Conservation (phyloP, 2,888 invertebrate genomes). For the Hyles lineata region DNA sequence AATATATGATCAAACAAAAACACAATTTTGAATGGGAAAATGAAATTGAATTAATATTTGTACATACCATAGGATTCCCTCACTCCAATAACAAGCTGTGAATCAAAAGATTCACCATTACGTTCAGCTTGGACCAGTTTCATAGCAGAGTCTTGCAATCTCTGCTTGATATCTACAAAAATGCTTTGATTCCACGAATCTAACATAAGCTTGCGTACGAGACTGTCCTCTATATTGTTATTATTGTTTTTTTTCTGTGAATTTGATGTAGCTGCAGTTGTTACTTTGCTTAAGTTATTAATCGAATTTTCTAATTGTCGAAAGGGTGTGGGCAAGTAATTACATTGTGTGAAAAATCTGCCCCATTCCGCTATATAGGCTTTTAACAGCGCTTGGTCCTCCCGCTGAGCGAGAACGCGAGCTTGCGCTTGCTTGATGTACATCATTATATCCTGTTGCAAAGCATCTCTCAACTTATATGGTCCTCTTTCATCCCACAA, state of each 20-base stretch:
- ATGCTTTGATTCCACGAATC: constrained; percentile 99
- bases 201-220: constrained; percentile 97
- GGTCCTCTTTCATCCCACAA: constrained; percentile 99
- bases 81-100: constrained; percentile 98
- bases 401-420: constrained; percentile 94
- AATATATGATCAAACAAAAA: constrained; percentile 23
- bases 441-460: constrained; percentile 96
- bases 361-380: constrained; percentile 99
- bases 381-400: constrained; percentile 97
- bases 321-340: constrained; percentile 98
- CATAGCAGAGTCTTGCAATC: constrained; percentile 98
- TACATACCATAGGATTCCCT: constrained; percentile 96
- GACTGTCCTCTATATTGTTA: constrained; percentile 92
- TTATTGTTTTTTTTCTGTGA: constrained; percentile 81
- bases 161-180: constrained; percentile 96
- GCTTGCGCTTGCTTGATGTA: constrained; percentile 97
- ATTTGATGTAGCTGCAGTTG: constrained; percentile 70
- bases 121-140: constrained; percentile 98
- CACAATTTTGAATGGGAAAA: neutral
- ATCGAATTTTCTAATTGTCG: constrained; percentile 95
- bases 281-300: constrained; percentile 81
- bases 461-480: constrained; percentile 92
- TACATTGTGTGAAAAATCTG: constrained; percentile 98
- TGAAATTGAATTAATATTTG: constrained; percentile 22
- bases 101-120: constrained; percentile 99